Evolutionary conservation across 2,113 vertebrate species (phyloP), one percentile per base, ranked within the genome.

Genomic region (Cephalophus harveyi): DNA sequence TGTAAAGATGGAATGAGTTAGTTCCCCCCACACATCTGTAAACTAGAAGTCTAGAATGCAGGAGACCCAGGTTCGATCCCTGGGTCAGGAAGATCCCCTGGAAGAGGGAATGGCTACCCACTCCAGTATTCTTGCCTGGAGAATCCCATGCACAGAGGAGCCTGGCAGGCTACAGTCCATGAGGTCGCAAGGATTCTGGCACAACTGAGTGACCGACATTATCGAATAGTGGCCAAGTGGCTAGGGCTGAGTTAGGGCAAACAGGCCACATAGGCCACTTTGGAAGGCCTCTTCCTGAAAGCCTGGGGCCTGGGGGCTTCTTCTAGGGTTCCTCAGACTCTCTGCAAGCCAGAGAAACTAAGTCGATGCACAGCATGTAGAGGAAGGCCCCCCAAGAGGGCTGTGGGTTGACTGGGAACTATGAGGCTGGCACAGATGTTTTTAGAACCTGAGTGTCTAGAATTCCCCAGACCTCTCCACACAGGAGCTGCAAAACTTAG

Each of bases 361-460:
- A 52, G 5, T 86, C 0, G 0, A 19, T 3, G 2, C 0, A 0
- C 28, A 9, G 7, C 15, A 11, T 9, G 12, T 52, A 59, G 50
- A 6, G 46, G 30, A 82, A 48, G 30, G 27, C 36, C 25, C 40
- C 52, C 46, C 25, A 36, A 3, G 15, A 12, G 33, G 6, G 2
- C 67, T 33, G 40, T 43, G 17, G 40, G 21, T 30, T 48, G 28
- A 40, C 2, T 0, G 16, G 15, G 9, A 67, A 84, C 27, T 10
- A 1, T 19, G 62, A 74, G 64, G 46, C 91, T 40, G 48, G n/a
- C 84, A 7, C n/a, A 43, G 21, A 21, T 36, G 14, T 33, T 85
- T 81, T 67, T 85, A 92, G 85, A 57, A 55, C 23, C 23, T 28
- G 48, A 8, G 48, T 7, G 1, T 55, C 28, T 6, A 40, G 71